A percentile compares a stretch with the other conserved stretches of the same genome.
phyloP scores from a whole-genome alignment of 2,797 vertebrate genomes.

The Microtus agrestis region DNA sequence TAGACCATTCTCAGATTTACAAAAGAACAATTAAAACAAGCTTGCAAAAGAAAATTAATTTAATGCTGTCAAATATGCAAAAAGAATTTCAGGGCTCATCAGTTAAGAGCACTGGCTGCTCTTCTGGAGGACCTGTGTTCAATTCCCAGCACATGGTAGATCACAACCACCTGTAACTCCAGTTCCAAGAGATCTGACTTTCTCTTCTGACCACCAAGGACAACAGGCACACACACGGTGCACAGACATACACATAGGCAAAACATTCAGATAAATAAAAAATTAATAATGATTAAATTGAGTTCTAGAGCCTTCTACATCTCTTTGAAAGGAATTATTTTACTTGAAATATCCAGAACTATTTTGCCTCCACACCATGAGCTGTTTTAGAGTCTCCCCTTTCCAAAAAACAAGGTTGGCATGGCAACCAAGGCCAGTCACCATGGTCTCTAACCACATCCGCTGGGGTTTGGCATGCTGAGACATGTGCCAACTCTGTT shows the following conservation, averaged over 20 bases:
- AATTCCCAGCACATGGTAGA: neutral
- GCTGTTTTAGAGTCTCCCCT: constrained; percentile 70
- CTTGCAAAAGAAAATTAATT: constrained; percentile 60
- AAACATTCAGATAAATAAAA: neutral
- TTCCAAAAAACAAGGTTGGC: constrained; percentile 76
- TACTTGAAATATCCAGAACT: constrained; percentile 66
- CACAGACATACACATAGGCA: neutral
- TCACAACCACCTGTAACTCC: neutral
- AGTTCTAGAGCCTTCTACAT: constrained; percentile 74
- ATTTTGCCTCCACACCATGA: constrained; percentile 61
- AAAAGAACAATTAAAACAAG: constrained; percentile 58
- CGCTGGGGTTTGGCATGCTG: constrained; percentile 60
- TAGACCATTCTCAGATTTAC: constrained; percentile 20
- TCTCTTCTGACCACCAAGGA: neutral
- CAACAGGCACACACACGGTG: neutral
- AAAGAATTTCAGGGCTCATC: neutral
- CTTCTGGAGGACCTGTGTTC: neutral
- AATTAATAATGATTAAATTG: neutral
- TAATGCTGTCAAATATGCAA: constrained; percentile 18
- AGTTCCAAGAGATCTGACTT: neutral
- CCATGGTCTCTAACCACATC: constrained; percentile 75
- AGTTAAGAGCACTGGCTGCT: neutral
- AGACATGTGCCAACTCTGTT: constrained; percentile 79
- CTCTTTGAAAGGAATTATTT: constrained; percentile 58
- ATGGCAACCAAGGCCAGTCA: constrained; percentile 79